Percentiles rank a stretch among this genome's conserved stretches.
Evolutionary conservation across 2,113 vertebrate genomes (phyloP).

Genomic region (Nesospiza acunhae): DNA sequence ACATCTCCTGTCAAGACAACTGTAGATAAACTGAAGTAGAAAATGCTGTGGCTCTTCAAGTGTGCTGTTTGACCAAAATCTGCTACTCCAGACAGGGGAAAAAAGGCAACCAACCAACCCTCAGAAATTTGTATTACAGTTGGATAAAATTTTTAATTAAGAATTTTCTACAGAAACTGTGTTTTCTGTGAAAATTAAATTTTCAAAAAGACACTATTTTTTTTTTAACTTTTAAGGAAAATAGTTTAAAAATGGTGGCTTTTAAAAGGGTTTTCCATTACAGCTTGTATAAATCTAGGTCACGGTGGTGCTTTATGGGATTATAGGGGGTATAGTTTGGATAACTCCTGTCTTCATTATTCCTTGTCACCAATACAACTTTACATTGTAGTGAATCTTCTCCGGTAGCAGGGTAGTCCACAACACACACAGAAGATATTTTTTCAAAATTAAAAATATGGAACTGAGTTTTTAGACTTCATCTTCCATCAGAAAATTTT

Average conservation of each 20-base stretch:
- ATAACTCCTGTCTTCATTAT: neutral
- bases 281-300: neutral
- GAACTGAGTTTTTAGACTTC: neutral
- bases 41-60: neutral
- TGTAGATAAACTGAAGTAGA: neutral
- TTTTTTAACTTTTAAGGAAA: neutral
- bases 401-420: neutral
- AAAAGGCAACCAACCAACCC: rapidly evolving
- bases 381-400: rapidly evolving
- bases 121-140: neutral
- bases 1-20: conserved; percentile 1
- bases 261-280: neutral
- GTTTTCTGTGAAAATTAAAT: neutral
- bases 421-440: neutral
- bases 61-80: neutral
- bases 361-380: neutral
- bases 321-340: neutral
- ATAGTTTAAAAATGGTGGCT: neutral
- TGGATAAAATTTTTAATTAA: neutral
- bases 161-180: neutral
- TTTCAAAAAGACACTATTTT: neutral
- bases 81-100: neutral
- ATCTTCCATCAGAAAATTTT: neutral
- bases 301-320: neutral
- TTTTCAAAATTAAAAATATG: neutral